Conservation (phyloP, 2,113 vertebrate species). For the Caloenas nicobarica region DNA sequence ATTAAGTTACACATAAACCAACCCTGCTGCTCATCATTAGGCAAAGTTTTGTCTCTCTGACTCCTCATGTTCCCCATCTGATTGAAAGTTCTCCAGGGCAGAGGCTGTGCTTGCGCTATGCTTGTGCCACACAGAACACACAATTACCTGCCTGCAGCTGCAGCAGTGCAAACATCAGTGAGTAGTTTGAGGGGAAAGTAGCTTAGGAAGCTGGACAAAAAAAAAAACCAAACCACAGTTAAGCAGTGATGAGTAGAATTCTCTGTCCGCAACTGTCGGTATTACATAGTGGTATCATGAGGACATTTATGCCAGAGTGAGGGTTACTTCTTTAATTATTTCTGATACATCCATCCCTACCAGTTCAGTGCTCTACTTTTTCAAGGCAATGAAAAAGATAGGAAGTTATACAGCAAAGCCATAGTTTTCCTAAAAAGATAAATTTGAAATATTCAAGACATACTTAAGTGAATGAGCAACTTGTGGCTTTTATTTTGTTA, state of each 20-base stretch:
- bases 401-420: neutral
- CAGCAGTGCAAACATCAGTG: neutral
- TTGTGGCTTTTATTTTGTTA: neutral
- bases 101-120: neutral
- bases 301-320: neutral
- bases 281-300: neutral
- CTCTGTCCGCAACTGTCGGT: neutral
- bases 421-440: neutral
- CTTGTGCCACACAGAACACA: rapidly evolving
- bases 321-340: neutral
- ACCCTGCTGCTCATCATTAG: neutral
- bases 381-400: neutral
- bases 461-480: neutral
- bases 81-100: neutral
- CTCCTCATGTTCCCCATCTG: rapidly evolving
- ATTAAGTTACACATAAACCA: neutral
- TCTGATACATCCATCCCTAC: neutral
- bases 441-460: neutral
- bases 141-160: neutral
- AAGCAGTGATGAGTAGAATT: neutral
- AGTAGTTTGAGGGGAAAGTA: neutral
- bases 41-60: neutral
- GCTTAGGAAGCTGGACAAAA: neutral
- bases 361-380: neutral
- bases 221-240: neutral